Evolutionary conservation across 1,140 invertebrate genomes (phyloP).

Genomic region (Atta cephalotes): DNA sequence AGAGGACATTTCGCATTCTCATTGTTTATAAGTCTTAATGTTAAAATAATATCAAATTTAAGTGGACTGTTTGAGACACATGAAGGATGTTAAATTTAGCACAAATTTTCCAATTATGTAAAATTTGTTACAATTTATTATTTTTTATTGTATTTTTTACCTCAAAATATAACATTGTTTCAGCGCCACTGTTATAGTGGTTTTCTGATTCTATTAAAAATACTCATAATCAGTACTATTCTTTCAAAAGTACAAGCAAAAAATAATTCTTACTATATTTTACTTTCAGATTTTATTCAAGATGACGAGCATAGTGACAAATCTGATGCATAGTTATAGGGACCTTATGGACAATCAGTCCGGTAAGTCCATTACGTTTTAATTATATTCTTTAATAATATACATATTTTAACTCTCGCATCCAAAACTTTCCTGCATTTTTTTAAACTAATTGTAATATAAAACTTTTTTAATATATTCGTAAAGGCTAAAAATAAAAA

Average conservation of each 20-base stretch:
- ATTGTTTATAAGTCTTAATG: too few relatives aligned
- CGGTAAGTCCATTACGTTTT: slow-evolving; percentile 87
- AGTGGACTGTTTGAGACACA: too few relatives aligned
- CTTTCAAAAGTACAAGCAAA: background rate
- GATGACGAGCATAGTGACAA: slow-evolving; percentile 89
- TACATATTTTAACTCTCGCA: too few relatives aligned
- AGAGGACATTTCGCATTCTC: too few relatives aligned
- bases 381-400: background rate
- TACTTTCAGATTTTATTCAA: slow-evolving; percentile 88
- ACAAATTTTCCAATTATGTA: too few relatives aligned
- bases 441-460: background rate
- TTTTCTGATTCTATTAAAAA: too few relatives aligned
- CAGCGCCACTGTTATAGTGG: too few relatives aligned
- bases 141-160: too few relatives aligned
- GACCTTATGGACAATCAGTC: slow-evolving; percentile 93
- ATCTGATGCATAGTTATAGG: slow-evolving; percentile 90
- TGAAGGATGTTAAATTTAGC: too few relatives aligned
- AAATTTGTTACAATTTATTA: too few relatives aligned
- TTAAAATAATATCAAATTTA: too few relatives aligned
- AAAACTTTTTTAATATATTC: background rate
- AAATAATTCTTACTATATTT: slow-evolving; percentile 71
- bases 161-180: too few relatives aligned
- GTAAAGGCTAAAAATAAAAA: background rate
- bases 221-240: background rate
- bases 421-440: slow-evolving; percentile 57